Conservation (phyloP, 2,113 vertebrate species). For the Euleptes europaea region DNA sequence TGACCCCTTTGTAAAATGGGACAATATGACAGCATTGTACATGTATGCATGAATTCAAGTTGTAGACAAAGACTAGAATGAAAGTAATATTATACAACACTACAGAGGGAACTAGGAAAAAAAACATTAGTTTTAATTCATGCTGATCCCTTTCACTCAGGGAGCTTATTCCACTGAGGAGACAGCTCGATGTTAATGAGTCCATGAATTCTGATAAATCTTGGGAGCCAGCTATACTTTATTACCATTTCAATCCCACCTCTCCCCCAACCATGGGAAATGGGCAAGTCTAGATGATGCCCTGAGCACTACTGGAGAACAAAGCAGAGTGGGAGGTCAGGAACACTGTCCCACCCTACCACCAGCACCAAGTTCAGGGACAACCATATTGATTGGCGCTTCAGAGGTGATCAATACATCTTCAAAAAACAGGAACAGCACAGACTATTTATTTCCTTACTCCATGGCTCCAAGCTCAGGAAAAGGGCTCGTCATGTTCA, state of each 20-base stretch:
- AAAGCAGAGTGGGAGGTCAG: too few relatives aligned
- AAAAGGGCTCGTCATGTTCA: background rate
- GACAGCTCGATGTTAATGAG: background rate
- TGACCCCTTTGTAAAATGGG: conserved; percentile 20
- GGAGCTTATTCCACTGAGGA: background rate
- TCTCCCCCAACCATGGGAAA: background rate
- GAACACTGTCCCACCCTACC: too few relatives aligned
- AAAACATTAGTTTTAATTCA: background rate
- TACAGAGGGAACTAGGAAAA: background rate
- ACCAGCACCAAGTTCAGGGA: too few relatives aligned
- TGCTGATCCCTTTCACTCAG: background rate
- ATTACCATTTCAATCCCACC: background rate
- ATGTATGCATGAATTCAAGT: background rate
- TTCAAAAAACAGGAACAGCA: background rate
- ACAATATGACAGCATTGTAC: conserved; percentile 4
- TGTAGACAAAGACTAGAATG: background rate
- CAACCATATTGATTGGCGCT: too few relatives aligned
- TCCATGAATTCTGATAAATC: background rate
- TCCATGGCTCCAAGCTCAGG: background rate
- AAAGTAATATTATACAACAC: background rate
- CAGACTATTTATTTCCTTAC: background rate
- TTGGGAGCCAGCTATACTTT: background rate
- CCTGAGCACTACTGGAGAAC: too few relatives aligned
- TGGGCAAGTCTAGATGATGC: too few relatives aligned
- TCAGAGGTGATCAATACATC: background rate